These are phyloP conservation scores for Dendropsophus ebraccatus DNA, from an alignment of 2,113 vertebrate genomes.

Conservation along the genomic window DNA sequence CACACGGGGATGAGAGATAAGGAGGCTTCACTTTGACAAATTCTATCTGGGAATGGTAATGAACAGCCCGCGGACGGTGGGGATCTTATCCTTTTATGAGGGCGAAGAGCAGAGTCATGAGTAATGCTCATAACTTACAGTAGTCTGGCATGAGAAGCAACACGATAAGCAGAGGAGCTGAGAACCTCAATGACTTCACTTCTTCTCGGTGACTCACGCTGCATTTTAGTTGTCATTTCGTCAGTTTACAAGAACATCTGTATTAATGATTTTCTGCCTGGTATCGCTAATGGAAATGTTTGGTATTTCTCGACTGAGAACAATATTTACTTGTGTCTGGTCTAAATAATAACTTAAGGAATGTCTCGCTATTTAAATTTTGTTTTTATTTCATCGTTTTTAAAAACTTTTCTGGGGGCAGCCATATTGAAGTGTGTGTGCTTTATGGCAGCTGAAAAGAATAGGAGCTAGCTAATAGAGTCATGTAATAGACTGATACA, in stretches of 20 bases:
- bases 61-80: constrained; percentile 71
- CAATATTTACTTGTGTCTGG: not conserved
- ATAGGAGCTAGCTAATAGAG: too few relatives aligned
- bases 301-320: not conserved
- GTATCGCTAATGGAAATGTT: constrained; percentile 27
- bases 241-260: constrained; percentile 77
- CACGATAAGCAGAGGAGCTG: constrained; percentile 73
- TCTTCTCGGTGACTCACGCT: constrained; percentile 77
- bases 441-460: too few relatives aligned
- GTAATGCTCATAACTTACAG: constrained; percentile 76
- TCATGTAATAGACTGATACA: too few relatives aligned
- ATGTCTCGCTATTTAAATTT: not conserved
- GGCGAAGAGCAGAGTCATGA: constrained; percentile 79
- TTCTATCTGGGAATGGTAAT: constrained; percentile 65
- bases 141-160: constrained; percentile 64
- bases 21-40: constrained; percentile 59
- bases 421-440: too few relatives aligned
- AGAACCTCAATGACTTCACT: constrained; percentile 83
- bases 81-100: constrained; percentile 78
- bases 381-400: not conserved
- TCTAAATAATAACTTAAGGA: not conserved
- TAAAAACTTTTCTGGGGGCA: too few relatives aligned
- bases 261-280: constrained; percentile 77
- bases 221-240: constrained; percentile 79
- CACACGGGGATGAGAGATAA: constrained; percentile 34